Evolutionary conservation across 2,113 vertebrate genomes (phyloP), one percentile per base, ranked within the genome.

Genomic region (Pseudolaguvia tuberculata): DNA sequence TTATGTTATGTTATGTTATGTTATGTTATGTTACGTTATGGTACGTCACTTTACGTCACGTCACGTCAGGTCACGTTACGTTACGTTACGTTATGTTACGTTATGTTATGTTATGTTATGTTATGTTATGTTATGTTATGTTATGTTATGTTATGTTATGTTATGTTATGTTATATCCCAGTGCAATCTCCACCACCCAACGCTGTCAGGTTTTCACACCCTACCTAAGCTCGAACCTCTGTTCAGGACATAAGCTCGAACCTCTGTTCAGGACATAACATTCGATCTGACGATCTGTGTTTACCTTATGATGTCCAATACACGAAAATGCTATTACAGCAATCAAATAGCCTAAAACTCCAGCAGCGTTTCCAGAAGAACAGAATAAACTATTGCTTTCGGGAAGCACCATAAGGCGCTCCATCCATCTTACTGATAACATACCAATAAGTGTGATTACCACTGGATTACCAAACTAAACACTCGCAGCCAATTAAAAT

Each of bases 361-460:
- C 68, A 77, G 21, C 29, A 39, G 35, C 53, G 75, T 67, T n/a
- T 77, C 45, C 31, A 21, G n/a, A 67, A 52, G 58, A 77, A 70
- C 75, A 71, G 67, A 63, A 77, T 71, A 77, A 70, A 77, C 70
- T 77, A 77, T 77, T 71, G 75, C 75, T 62, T 59, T 52, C 75
- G 39, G 75, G 58, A 35, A 70, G 67, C 63, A 63, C 35, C 68
- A 62, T 45, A 18, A 66, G 63, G 75, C 53, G 63, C 69, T 70
- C 45, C 65, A 80, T 80, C 57, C 79, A 74, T 73, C 75, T 77
- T 76, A 66, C 57, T 81, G 72, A 81, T 80, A 57, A 78, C 65
- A 81, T 66, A 78, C 77, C 79, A 78, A 76, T 78, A 81, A 67
- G 59, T 61, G 76, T 77, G 79, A 65, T 78, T 75, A 80, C 70